Conservation (phyloP, 2,888 invertebrate genomes). For the Clunio marinus region DNA sequence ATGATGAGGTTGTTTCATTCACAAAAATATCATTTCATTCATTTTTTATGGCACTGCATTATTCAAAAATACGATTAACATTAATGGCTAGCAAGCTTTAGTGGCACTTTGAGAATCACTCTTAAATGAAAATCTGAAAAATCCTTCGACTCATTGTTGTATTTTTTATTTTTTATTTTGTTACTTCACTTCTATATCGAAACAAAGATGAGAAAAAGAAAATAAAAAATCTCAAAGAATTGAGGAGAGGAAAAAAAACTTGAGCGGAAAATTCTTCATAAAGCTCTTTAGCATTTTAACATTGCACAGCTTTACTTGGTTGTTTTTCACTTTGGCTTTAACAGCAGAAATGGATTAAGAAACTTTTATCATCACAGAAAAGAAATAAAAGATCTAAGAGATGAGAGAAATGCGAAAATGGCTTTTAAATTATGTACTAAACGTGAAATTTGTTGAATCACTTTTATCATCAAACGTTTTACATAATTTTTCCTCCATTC, state of each 20-base stretch:
- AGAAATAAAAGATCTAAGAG: neutral
- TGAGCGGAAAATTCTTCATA: slow-evolving; percentile 18
- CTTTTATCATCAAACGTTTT: neutral
- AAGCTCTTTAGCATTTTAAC: slow-evolving; percentile 31
- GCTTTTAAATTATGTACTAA: too few species aligned
- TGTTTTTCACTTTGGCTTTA: slow-evolving; percentile 4
- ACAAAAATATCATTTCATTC: too few species aligned
- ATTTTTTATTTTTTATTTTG: too few species aligned
- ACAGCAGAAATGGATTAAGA: slow-evolving; percentile 35
- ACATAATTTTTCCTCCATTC: neutral
- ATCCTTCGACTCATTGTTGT: too few species aligned
- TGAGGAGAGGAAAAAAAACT: neutral
- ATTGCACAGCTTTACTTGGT: slow-evolving; percentile 26
- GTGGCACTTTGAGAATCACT: too few species aligned
- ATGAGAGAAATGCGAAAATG: neutral
- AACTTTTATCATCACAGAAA: neutral
- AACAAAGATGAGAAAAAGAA: too few species aligned
- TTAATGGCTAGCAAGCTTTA: neutral
- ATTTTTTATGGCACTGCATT: slow-evolving; percentile 33
- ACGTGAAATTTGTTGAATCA: too few species aligned
- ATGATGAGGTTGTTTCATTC: too few species aligned
- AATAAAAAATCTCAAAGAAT: neutral
- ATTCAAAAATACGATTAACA: slow-evolving; percentile 32
- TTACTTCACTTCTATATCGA: too few species aligned
- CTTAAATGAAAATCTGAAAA: neutral